Percentiles rank a stretch among this genome's conserved stretches.
Conservation (phyloP, 2,113 vertebrate species). For the Cichladusa arquata region DNA sequence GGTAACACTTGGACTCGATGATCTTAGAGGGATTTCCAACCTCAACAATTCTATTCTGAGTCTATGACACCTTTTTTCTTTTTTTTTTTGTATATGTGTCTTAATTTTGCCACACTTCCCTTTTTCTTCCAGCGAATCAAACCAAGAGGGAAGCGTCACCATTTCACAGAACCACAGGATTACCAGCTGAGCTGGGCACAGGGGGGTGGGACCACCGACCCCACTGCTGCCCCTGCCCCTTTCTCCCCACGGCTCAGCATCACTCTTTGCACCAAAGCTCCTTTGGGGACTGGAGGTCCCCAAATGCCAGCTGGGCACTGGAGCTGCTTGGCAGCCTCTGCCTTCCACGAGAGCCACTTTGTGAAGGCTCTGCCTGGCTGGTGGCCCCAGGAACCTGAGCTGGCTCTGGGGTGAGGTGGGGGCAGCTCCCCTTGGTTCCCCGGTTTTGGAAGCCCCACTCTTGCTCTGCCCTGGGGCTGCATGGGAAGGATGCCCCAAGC, state of each 20-base stretch:
- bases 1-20: not conserved
- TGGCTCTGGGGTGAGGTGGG: not conserved
- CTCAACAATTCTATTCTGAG: not conserved
- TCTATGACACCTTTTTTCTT: not conserved
- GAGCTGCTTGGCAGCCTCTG: not conserved
- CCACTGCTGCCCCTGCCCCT: not conserved
- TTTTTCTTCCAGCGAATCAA: not conserved
- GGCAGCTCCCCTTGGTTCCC: not conserved
- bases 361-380: not conserved
- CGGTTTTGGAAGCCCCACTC: not conserved
- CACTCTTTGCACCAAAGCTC: not conserved
- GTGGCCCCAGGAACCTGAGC: not conserved
- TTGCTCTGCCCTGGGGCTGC: not conserved
- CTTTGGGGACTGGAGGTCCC: not conserved
- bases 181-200: not conserved
- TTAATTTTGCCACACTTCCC: not conserved
- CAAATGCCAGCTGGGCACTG: not conserved
- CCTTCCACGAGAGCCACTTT: not conserved
- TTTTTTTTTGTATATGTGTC: too few species aligned
- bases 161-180: not conserved
- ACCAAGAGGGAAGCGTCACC: not conserved
- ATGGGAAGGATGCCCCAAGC: not conserved
- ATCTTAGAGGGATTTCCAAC: not conserved
- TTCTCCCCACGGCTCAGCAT: not conserved
- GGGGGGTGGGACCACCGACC: fast-evolving